Base-by-base conservation (phyloP, 2,797 vertebrate species). In the Rhinichthys osculus region DNA sequence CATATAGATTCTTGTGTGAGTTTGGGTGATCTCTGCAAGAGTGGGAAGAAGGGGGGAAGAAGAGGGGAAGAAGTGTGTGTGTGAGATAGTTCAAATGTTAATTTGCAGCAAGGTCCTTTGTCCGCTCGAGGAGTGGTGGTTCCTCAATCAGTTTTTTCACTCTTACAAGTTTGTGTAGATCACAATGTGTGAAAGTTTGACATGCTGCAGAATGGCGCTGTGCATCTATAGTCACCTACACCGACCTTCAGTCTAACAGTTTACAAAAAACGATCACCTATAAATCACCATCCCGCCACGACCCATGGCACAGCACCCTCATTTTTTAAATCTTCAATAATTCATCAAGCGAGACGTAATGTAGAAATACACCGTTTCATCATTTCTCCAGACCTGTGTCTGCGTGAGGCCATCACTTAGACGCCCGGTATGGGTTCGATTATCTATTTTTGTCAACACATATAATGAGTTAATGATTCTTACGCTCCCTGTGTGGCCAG, bases 391-490 rank as follows among this genome's bases (percentile, higher is more conserved):
- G 73, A 35, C 59, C 50, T 54, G 23, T 73, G 44, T 66, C 79
- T 62, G 59, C 30, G 0, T 82, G 70, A 74, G 57, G 17, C 42
- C 78, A 85, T 85, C 77, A 85, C 67, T 81, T 81, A 85, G 84
- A 64, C 33, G 70, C 70, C 70, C 16, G 33, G 79, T 73, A 71
- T 33, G 59, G 35, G n/a, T 88, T 78, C 30, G 80, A 85, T 87
- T 86, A 66, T 72, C 78, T 77, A 42, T 88, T 67, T 85, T 71
- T 81, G 82, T 80, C 78, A 82, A 82, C 54, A 82, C n/a, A 77
- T 81, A 52, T 86, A 85, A 89, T 70, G 83, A 85, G 85, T 81
- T 87, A 88, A 85, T 82, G 81, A 88, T 85, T 82, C 83, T 16
- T 62, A 70, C 27, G 13, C 80, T 64, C 62, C 16, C 35, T 62